Evolutionary conservation across 1,140 invertebrate genomes (phyloP), one percentile per base, ranked within the genome.

Genomic region (Dendrolimus kikuchii): DNA sequence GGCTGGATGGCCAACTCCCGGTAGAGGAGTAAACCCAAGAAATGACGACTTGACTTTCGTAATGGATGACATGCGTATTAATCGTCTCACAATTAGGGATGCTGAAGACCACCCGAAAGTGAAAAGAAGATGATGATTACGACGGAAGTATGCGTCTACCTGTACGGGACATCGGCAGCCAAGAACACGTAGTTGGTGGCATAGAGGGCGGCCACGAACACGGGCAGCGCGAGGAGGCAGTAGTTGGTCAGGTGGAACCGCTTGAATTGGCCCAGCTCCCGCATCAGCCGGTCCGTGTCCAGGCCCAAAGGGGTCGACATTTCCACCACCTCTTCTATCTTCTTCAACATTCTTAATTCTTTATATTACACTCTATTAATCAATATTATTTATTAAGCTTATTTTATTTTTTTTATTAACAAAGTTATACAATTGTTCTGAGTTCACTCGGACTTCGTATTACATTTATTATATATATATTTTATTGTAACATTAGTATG

Each of bases 161-260:
- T 81, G 70, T 84, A 86, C 0, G 57, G 49, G 38, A 77, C 72
- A 37, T 86, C 75, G 0, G 57, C 77, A 0, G 83, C 81, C 5
- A 78, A 62, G 52, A 84, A 84, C 37, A 84, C 71, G 53, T 79
- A 86, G 60, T 81, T 84, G 54, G 64, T 68, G 37, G 58, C 70
- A 58, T 86, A 81, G 23, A 73, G 49, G 0, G 76, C 68, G 5
- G 72, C 64, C 38, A 60, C 56, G 51, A 68, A 71, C 5, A 68
- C 61, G 4, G 68, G 59, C n/a, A 84, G 7, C 5, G 71, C 61
- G 38, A 81, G 63, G 59, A 77, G 59, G 0, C 64, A 6, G 42
- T 79, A 84, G 58, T 71, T 78, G 40, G 60, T 6, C 10, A 81
- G 37, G 55, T 86, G 83, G 55, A 74, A 81, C 56, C 50, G 55